Conservation (phyloP, 1,140 invertebrate species). For the Mesaphorura yosii region DNA sequence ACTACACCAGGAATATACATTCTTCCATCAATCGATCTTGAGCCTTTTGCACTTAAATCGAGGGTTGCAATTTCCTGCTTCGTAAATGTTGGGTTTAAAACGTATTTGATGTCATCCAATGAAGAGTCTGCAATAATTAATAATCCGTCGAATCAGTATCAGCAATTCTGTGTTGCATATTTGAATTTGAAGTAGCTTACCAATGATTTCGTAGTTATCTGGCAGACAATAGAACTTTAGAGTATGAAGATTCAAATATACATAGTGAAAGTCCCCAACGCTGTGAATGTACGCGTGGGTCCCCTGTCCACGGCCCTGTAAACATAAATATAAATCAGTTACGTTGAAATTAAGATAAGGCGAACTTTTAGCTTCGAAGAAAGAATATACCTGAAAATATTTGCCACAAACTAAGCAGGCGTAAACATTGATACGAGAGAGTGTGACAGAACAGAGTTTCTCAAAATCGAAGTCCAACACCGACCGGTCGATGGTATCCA, state of each 20-base stretch:
- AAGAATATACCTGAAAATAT: slow-evolving; percentile 74
- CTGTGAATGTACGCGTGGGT: slow-evolving; percentile 99
- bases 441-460: slow-evolving; percentile 94
- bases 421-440: slow-evolving; percentile 98
- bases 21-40: slow-evolving; percentile 90
- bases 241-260: slow-evolving; percentile 93
- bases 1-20: slow-evolving; percentile 93
- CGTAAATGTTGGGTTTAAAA: slow-evolving; percentile 93
- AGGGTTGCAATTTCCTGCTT: slow-evolving; percentile 64
- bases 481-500: slow-evolving; percentile 93
- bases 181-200: slow-evolving; percentile 42
- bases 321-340: slow-evolving; percentile 27
- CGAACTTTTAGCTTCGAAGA: background rate
- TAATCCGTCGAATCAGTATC: slow-evolving; percentile 21
- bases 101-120: slow-evolving; percentile 97
- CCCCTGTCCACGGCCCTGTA: slow-evolving; percentile 82
- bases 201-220: slow-evolving; percentile 99
- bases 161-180: background rate
- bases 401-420: slow-evolving; percentile 99
- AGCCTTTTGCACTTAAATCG: slow-evolving; percentile 72
- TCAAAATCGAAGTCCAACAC: slow-evolving; percentile 99
- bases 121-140: slow-evolving; percentile 93
- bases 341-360: slow-evolving; percentile 2
- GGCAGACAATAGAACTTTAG: slow-evolving; percentile 98
- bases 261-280: slow-evolving; percentile 92